Conservation (phyloP, 92 coral and sea anemone species). For the Galaxea fascicularis region DNA sequence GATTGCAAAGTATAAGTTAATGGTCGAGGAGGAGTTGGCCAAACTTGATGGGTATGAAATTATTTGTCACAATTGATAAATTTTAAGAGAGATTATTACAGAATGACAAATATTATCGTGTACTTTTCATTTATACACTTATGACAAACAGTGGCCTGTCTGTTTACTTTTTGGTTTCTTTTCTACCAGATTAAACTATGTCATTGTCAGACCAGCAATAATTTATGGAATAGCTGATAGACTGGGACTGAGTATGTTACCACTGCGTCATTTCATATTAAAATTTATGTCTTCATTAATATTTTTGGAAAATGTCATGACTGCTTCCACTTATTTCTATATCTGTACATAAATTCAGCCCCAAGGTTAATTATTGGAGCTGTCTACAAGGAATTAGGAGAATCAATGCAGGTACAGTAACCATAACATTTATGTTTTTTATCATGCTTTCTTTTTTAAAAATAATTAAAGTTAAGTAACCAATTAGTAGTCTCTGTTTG, state of each 20-base stretch:
- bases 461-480: too few relatives aligned
- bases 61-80: neutral
- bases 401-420: slow-evolving; percentile 84
- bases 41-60: slow-evolving; percentile 82
- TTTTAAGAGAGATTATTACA: too few relatives aligned
- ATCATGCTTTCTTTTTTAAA: too few relatives aligned
- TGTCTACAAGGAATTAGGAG: slow-evolving; percentile 90
- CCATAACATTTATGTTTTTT: too few relatives aligned
- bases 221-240: slow-evolving; percentile 91
- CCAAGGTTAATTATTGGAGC: slow-evolving; percentile 97
- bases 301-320: too few relatives aligned
- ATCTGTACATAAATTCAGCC: slow-evolving; percentile 45
- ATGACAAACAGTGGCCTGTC: neutral
- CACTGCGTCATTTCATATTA: too few relatives aligned
- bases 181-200: slow-evolving; percentile 79
- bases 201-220: slow-evolving; percentile 89
- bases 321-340: neutral
- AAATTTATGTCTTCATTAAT: too few relatives aligned
- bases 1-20: slow-evolving; percentile 87
- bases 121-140: neutral
- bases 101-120: too few relatives aligned
- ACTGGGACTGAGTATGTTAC: slow-evolving; percentile 87
- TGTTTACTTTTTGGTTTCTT: neutral
- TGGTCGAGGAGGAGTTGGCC: slow-evolving; percentile 86
- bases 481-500: too few relatives aligned